Evolutionary conservation across 2,113 vertebrate species (phyloP).

Genomic region (Hiodon alosoides): DNA sequence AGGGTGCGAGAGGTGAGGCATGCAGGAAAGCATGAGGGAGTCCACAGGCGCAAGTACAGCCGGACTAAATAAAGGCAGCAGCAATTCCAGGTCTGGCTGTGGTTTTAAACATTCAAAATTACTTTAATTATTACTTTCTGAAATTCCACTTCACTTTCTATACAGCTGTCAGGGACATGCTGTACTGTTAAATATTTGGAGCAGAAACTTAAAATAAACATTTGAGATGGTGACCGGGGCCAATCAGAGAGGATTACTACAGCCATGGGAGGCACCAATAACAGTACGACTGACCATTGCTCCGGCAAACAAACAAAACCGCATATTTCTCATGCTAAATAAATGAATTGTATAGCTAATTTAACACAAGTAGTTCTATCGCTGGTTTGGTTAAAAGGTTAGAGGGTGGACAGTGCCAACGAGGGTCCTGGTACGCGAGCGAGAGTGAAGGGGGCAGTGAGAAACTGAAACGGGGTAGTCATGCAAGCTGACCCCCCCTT

Average conservation of each 20-base stretch:
- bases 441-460: too few relatives aligned
- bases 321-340: too few relatives aligned
- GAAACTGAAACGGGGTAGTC: neutral
- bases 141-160: too few relatives aligned
- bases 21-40: neutral
- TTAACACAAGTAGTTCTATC: neutral
- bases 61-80: neutral
- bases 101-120: neutral
- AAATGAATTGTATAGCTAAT: too few relatives aligned
- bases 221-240: too few relatives aligned
- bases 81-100: neutral
- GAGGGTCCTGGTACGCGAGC: conserved; percentile 8
- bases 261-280: too few relatives aligned
- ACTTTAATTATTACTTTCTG: too few relatives aligned
- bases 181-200: too few relatives aligned
- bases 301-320: neutral
- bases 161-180: too few relatives aligned
- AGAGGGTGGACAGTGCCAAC: neutral
- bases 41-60: neutral
- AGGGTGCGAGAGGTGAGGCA: neutral
- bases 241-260: too few relatives aligned
- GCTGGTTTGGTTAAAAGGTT: neutral
- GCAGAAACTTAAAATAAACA: too few relatives aligned
- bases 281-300: too few relatives aligned
- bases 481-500: neutral